These are phyloP conservation scores for Myiothlypis chrysogaster DNA, from an alignment of 2,797 vertebrate genomes.

Conservation along the genomic window DNA sequence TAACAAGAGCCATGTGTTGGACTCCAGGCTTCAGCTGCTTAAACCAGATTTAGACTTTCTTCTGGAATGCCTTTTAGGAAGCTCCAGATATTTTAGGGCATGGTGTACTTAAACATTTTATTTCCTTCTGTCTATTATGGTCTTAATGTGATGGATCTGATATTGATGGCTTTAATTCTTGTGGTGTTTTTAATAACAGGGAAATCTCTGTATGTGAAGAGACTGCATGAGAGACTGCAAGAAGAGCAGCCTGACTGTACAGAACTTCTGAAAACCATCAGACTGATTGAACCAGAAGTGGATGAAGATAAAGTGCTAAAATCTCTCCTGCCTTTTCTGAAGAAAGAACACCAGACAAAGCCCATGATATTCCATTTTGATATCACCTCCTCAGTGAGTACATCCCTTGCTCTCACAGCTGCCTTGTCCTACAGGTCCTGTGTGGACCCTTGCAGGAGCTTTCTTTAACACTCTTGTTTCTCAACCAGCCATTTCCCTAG, in stretches of 20 bases:
- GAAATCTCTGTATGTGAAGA: conserved; percentile 91
- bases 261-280: conserved; percentile 79
- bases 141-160: neutral
- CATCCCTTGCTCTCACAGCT: neutral
- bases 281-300: conserved; percentile 83
- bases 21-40: neutral
- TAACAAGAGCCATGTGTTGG: neutral
- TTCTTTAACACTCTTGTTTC: neutral
- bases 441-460: neutral
- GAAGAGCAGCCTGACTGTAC: neutral
- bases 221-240: conserved; percentile 80
- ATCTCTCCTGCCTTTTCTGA: conserved; percentile 77
- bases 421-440: neutral
- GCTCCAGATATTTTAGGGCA: neutral
- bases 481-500: neutral
- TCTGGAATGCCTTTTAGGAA: neutral
- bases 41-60: neutral
- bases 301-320: conserved; percentile 85
- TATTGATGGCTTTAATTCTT: neutral
- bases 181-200: conserved; percentile 68
- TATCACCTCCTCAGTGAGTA: conserved; percentile 90
- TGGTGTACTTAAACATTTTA: neutral
- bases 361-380: conserved; percentile 91
- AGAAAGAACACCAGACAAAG: conserved; percentile 44
- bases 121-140: neutral